Base-by-base conservation (phyloP, 2,888 invertebrate species). In the Tachystola acroxantha region DNA sequence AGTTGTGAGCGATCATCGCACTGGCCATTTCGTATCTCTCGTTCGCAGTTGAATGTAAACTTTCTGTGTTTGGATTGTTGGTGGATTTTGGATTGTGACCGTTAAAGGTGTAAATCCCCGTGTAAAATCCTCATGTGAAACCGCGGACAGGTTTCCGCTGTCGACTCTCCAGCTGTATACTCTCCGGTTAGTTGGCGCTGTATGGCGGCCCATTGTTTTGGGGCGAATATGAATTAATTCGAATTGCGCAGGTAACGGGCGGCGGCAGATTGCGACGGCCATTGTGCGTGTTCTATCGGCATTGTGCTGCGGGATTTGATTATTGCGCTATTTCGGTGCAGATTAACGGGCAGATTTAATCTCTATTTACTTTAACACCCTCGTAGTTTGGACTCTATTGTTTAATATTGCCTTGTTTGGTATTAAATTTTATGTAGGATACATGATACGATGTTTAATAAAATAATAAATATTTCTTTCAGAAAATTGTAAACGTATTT, bases 101-200 rank as follows among this genome's bases (percentile, higher is more conserved):
- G 48, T 30, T 41, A 49, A 54, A 63, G 63, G 67, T 71, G 64
- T 64, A 73, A 62, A 73, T 71, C 67, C 55, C 62, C 72, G 70
- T 72, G 73, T 70, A 67, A 71, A 75, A 75, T 73, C 70, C 67
- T 57, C 53, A 53, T 46, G 53, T 52, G 44, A 49, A 57, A 69
- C 71, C 64, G 58, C 70, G 71, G 70, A 68, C 78, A 76, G 78
- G 73, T 78, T 75, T 72, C 73, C 67, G 67, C 61, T 60, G 58
- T 52, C 53, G 58, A 50, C 61, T 57, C 24, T 2, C 9, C 24
- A 24, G n/a, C 24, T 46, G 39, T 24, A 24, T n/a, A n/a, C 24
- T 24, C 2, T 24, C 3, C n/a, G 24, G n/a, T 4, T 24, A n/a
- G 38, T 25, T 34, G 27, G 12, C 27, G 10, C 11, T 27, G 13